These are phyloP conservation scores for Phaethornis superciliosus DNA, from an alignment of 2,113 vertebrate species.

Conservation along the genomic window DNA sequence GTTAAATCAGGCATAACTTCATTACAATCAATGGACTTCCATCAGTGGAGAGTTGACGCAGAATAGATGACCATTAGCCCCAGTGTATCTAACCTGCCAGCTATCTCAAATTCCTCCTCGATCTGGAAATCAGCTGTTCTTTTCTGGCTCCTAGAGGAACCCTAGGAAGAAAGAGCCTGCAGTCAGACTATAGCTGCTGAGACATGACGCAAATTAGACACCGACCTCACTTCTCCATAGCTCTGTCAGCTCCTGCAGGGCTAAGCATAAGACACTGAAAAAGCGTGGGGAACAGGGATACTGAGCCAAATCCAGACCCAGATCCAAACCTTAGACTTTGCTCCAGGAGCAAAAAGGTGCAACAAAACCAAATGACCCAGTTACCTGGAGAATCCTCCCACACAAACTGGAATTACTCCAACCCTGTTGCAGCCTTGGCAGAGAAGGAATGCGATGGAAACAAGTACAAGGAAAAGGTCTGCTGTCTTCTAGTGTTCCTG, in stretches of 20 bases:
- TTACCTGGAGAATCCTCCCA: not conserved
- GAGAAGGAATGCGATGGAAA: not conserved
- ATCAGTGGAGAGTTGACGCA: not conserved
- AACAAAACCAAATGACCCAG: not conserved
- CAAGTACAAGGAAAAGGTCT: not conserved
- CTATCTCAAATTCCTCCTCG: not conserved
- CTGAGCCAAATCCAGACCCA: constrained; percentile 15
- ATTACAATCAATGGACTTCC: constrained; percentile 11
- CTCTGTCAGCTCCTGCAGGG: constrained; percentile 61
- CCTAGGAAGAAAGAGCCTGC: constrained; percentile 49
- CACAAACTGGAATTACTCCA: not conserved
- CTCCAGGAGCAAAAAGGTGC: not conserved
- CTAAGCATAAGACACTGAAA: constrained; percentile 28
- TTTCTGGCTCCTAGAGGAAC: constrained; percentile 50
- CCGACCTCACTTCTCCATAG: constrained; percentile 38
- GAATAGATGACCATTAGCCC: constrained; percentile 12
- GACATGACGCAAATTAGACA: constrained; percentile 62
- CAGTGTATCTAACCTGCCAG: constrained; percentile 2
- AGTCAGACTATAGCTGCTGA: constrained; percentile 56
- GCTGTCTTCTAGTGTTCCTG: not conserved
- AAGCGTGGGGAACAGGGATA: constrained; percentile 5
- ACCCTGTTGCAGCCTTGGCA: not conserved
- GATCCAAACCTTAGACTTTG: not conserved
- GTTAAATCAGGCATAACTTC: constrained; percentile 18
- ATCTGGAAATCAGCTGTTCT: constrained; percentile 50